A percentile compares a stretch with the other conserved stretches of the same genome.
These are phyloP conservation scores for Drosophila persimilis DNA, from an alignment of 1,140 invertebrate genomes.

Conservation along the genomic window DNA sequence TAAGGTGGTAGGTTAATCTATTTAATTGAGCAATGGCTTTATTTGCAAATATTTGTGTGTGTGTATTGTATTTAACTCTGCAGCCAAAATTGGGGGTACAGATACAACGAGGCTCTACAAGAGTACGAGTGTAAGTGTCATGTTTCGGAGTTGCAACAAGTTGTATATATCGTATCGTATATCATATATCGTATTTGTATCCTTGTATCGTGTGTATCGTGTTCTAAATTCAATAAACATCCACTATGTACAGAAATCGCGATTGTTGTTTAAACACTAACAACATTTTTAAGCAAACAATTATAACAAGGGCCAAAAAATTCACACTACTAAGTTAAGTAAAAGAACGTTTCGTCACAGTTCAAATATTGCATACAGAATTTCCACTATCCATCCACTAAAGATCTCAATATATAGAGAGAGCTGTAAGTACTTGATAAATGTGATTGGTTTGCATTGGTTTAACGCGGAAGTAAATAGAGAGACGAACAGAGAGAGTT, in stretches of 20 bases:
- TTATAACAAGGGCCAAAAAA: slow-evolving; percentile 59
- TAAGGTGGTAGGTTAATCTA: slow-evolving; percentile 2
- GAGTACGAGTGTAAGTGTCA: slow-evolving; percentile 30
- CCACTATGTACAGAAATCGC: slow-evolving; percentile 66
- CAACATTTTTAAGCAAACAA: slow-evolving; percentile 61
- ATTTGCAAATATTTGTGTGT: slow-evolving; percentile 44
- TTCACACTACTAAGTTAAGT: slow-evolving; percentile 49
- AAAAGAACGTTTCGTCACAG: slow-evolving; percentile 56
- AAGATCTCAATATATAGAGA: not conserved
- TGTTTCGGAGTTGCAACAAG: slow-evolving; percentile 27
- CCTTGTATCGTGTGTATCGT: slow-evolving; percentile 5
- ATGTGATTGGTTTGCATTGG: not conserved
- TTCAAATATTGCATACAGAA: slow-evolving; percentile 68
- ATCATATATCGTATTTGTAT: slow-evolving; percentile 3
- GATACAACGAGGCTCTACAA: slow-evolving; percentile 4
- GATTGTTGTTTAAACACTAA: slow-evolving; percentile 47
- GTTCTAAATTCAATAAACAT: slow-evolving; percentile 72
- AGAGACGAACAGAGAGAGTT: slow-evolving; percentile 20
- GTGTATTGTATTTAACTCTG: slow-evolving; percentile 57
- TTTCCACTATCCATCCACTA: slow-evolving; percentile 25
- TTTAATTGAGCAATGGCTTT: slow-evolving; percentile 59
- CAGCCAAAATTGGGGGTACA: slow-evolving; percentile 44
- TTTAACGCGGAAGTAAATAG: slow-evolving; percentile 26
- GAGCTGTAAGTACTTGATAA: slow-evolving; percentile 32
- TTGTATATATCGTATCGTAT: slow-evolving; percentile 39